Evolutionary conservation across 2,888 invertebrate genomes (phyloP).

Genomic region (Amphipyra tragopoginis): DNA sequence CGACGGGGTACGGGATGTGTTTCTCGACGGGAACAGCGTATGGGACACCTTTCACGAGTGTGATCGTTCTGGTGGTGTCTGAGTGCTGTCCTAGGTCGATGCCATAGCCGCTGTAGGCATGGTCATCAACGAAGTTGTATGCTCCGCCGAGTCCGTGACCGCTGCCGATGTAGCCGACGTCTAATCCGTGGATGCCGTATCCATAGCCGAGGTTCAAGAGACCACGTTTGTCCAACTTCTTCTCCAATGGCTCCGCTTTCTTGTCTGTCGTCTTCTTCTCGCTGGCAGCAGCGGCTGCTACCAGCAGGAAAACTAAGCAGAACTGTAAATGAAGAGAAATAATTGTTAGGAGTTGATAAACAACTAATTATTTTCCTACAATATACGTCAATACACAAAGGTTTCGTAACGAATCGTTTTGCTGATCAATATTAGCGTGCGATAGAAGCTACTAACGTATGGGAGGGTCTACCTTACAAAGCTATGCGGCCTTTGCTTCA

Average conservation of each 20-base stretch:
- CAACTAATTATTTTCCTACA: too few relatives aligned
- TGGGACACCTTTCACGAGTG: slow-evolving; percentile 91
- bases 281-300: slow-evolving; percentile 93
- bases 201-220: slow-evolving; percentile 94
- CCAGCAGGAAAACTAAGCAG: slow-evolving; percentile 93
- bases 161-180: slow-evolving; percentile 92
- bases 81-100: slow-evolving; percentile 82
- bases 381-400: too few relatives aligned
- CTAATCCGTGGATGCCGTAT: slow-evolving; percentile 93
- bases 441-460: too few relatives aligned
- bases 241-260: slow-evolving; percentile 91
- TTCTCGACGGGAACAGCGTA: slow-evolving; percentile 90
- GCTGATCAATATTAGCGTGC: too few relatives aligned
- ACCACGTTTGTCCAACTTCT: slow-evolving; percentile 95
- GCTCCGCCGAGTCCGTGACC: slow-evolving; percentile 90
- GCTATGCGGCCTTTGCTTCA: too few relatives aligned
- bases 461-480: too few relatives aligned
- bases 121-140: slow-evolving; percentile 78
- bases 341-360: slow-evolving; percentile 1
- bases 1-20: slow-evolving; percentile 91
- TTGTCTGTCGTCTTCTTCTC: slow-evolving; percentile 91
- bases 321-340: slow-evolving; percentile 85
- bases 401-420: too few relatives aligned
- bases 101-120: slow-evolving; percentile 67
- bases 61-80: slow-evolving; percentile 91